phyloP scores from a whole-genome alignment of 2,113 vertebrate genomes.

The Ctenomys sociabilis region DNA sequence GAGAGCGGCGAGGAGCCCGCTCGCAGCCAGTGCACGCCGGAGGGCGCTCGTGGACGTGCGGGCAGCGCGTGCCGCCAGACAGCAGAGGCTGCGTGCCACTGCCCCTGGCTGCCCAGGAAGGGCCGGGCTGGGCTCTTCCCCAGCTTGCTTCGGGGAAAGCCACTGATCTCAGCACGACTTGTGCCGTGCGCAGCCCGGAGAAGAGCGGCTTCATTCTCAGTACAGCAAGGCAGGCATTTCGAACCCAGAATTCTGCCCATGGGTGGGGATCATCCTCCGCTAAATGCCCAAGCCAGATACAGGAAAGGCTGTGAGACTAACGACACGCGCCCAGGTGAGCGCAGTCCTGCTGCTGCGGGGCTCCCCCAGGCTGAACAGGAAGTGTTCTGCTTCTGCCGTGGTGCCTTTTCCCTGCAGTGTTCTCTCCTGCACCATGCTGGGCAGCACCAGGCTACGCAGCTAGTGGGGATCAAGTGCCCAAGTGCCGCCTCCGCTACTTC shows the following conservation, averaged over 20 bases:
- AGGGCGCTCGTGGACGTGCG: too few species aligned
- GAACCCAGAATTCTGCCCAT: not conserved
- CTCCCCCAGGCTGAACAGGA: not conserved
- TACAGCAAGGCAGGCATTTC: not conserved
- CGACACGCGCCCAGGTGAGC: not conserved
- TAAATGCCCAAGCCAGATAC: too few species aligned
- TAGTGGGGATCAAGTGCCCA: not conserved
- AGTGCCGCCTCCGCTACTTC: not conserved
- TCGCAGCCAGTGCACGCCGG: too few species aligned
- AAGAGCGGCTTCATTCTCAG: not conserved
- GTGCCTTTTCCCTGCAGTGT: not conserved
- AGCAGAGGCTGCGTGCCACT: not conserved
- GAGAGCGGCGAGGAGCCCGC: too few species aligned
- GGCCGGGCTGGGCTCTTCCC: rapidly evolving
- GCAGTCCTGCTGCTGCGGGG: not conserved
- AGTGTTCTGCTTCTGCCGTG: not conserved
- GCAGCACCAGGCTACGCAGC: not conserved
- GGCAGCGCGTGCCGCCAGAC: not conserved
- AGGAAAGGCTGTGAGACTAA: not conserved
- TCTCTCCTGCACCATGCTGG: not conserved
- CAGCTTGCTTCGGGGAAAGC: not conserved
- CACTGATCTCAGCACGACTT: too few species aligned
- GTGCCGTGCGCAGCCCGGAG: too few species aligned
- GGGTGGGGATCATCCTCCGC: too few species aligned
- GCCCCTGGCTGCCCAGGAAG: too few species aligned